Percentiles rank a stretch among this genome's conserved stretches.
Evolutionary conservation across 2,888 invertebrate genomes (phyloP).

Genomic region (Cheilosia grossa): DNA sequence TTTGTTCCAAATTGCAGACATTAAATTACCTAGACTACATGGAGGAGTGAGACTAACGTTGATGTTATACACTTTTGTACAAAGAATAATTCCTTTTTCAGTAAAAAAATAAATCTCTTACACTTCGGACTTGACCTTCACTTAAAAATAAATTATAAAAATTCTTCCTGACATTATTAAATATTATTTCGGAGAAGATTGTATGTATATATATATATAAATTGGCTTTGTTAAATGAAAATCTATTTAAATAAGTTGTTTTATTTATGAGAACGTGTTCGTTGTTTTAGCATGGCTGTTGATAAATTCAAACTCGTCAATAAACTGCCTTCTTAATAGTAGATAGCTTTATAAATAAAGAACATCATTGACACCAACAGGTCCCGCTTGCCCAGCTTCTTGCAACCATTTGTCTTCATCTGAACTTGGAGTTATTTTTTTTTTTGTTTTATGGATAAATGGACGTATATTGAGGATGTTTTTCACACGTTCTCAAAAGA

Average conservation of each 20-base stretch:
- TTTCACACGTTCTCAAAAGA: too few relatives aligned
- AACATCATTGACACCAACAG: too few relatives aligned
- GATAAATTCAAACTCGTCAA: neutral
- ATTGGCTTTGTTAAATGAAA: conserved; percentile 71
- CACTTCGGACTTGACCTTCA: conserved; percentile 35
- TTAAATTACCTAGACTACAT: conserved; percentile 77
- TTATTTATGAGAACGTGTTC: conserved; percentile 45
- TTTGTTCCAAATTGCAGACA: conserved; percentile 80
- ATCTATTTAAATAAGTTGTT: conserved; percentile 64
- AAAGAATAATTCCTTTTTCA: conserved; percentile 38
- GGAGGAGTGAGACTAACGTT: conserved; percentile 19
- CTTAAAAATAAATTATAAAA: conserved; percentile 22
- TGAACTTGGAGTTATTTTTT: too few relatives aligned
- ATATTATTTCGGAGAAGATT: conserved; percentile 63
- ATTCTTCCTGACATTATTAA: conserved; percentile 46
- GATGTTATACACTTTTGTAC: conserved; percentile 51
- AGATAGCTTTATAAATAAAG: too few relatives aligned
- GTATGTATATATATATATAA: conserved; percentile 73
- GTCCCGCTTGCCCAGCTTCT: too few relatives aligned
- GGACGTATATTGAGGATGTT: too few relatives aligned
- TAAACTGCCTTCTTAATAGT: too few relatives aligned
- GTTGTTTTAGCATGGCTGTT: neutral
- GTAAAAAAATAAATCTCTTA: conserved; percentile 10
- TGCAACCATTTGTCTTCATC: too few relatives aligned
- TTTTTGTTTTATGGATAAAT: too few relatives aligned